A percentile compares a stretch with the other conserved stretches of the same genome.
phyloP scores from a whole-genome alignment of 2,113 vertebrate species.

The Ranitomeya imitator region DNA sequence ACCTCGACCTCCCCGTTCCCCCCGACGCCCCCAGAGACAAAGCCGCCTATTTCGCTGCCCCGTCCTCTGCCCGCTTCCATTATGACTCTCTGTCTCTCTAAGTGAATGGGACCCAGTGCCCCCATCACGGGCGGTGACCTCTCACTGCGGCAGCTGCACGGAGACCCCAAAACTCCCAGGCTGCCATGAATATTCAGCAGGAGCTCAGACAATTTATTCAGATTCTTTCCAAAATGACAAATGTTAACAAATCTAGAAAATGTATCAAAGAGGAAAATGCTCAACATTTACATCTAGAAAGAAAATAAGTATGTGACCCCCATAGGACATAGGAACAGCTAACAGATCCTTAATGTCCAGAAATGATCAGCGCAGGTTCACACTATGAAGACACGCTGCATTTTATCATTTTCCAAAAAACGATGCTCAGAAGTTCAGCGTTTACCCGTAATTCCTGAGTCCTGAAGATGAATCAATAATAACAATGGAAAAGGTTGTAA shows the following conservation, averaged over 20 bases:
- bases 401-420: no score
- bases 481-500: no score
- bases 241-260: neutral
- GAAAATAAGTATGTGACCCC: neutral
- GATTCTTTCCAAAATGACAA: neutral
- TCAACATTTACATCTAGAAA: neutral
- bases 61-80: conserved; percentile 8
- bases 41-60: neutral
- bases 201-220: neutral
- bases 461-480: no score
- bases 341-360: no score
- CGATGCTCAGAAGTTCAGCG: no score
- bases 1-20: conserved; percentile 27
- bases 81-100: conserved; percentile 36
- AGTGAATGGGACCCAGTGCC: conserved; percentile 32
- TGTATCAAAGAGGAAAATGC: neutral
- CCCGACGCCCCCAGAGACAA: conserved; percentile 42
- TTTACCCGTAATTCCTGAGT: no score
- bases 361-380: no score
- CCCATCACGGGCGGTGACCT: conserved; percentile 25
- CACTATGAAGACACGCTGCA: no score
- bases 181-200: conserved; percentile 52
- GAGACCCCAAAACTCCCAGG: conserved; percentile 39
- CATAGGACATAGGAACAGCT: no score
- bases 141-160: conserved; percentile 23